Percentiles rank a stretch among this genome's conserved stretches.
Conservation (phyloP, 2,797 vertebrate species). For the Limosa lapponica region DNA sequence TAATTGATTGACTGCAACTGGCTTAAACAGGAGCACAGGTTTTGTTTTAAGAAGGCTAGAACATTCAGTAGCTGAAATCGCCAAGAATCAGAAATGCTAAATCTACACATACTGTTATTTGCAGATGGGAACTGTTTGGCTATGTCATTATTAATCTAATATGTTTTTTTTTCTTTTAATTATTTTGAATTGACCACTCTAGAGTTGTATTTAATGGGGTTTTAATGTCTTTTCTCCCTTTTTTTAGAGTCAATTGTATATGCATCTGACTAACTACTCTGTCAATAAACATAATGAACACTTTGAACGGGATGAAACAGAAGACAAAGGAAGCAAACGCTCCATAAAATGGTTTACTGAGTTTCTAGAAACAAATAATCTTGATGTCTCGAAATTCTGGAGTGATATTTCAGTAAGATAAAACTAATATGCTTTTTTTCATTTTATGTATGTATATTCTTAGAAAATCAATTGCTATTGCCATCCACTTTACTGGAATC, state of each 20-base stretch:
- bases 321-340: constrained; percentile 96
- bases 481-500: not conserved
- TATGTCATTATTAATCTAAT: not conserved
- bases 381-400: constrained; percentile 97
- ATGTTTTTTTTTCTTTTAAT: not conserved
- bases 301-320: constrained; percentile 94
- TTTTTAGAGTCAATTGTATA: constrained; percentile 92
- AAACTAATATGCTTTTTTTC: constrained; percentile 8
- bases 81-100: not conserved
- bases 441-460: not conserved
- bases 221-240: not conserved
- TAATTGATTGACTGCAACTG: not conserved
- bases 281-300: constrained; percentile 98
- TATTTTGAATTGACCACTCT: not conserved
- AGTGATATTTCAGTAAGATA: constrained; percentile 94
- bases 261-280: constrained; percentile 99
- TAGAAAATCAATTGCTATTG: not conserved
- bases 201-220: not conserved
- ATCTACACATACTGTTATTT: not conserved
- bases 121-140: not conserved
- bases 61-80: not conserved
- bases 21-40: not conserved
- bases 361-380: constrained; percentile 92
- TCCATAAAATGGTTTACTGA: constrained; percentile 98
- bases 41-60: not conserved